These are phyloP conservation scores for Drosophila ohnishii DNA, from an alignment of 1,140 invertebrate genomes.

Conservation along the genomic window DNA sequence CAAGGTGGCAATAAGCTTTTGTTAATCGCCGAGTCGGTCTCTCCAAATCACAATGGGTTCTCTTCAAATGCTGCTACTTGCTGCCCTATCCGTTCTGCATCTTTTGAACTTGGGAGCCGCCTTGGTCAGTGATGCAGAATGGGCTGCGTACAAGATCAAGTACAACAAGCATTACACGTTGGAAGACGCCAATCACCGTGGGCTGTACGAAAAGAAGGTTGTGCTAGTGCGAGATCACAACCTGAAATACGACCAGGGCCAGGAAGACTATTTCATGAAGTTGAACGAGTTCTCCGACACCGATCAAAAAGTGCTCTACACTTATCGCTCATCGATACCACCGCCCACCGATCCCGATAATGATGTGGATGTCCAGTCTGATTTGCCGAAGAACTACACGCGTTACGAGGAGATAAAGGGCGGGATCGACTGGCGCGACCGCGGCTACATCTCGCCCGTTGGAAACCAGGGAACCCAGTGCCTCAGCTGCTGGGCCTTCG, in stretches of 20 bases:
- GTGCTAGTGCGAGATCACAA: background rate
- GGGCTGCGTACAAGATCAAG: conserved; percentile 8
- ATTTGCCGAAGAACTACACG: background rate
- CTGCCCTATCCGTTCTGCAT: background rate
- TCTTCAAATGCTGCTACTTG: background rate
- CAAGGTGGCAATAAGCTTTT: background rate
- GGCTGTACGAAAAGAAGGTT: background rate
- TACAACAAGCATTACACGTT: conserved; percentile 1
- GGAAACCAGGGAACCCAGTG: conserved; percentile 89
- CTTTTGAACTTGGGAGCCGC: background rate
- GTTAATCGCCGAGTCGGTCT: background rate
- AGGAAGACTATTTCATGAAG: conserved; percentile 4
- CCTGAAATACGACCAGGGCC: background rate
- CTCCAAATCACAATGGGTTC: background rate
- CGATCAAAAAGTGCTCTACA: background rate
- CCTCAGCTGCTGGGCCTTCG: conserved; percentile 97
- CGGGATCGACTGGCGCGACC: conserved; percentile 19
- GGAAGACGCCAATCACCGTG: background rate
- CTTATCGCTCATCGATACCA: background rate
- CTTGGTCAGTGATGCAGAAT: conserved; percentile 5
- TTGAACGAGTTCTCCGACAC: conserved; percentile 37
- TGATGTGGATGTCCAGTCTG: accelerated
- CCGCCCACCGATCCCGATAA: background rate
- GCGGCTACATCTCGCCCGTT: conserved; percentile 16
- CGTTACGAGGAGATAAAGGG: conserved; percentile 17